Percentiles rank a stretch among this genome's conserved stretches.
These are phyloP conservation scores for Pavo muticus DNA, from an alignment of 2,113 vertebrate genomes.

Conservation along the genomic window DNA sequence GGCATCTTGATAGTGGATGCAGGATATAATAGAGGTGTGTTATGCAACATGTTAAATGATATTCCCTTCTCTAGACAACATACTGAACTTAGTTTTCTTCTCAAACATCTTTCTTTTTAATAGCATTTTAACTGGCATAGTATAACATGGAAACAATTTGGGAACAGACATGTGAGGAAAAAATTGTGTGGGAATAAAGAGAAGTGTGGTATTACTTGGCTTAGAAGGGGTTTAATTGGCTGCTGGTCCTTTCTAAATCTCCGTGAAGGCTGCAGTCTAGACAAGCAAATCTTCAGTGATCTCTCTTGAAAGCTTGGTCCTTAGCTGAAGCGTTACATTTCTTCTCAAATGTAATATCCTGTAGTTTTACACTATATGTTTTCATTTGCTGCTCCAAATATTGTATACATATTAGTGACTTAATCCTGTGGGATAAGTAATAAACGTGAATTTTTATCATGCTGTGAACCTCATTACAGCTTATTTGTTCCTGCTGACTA, in stretches of 20 bases:
- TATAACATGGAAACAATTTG: not conserved
- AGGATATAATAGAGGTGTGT: not conserved
- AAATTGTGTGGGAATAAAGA: not conserved
- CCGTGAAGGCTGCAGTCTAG: constrained; percentile 31
- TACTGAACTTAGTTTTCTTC: not conserved
- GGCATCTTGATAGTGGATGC: not conserved
- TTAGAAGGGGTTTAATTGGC: constrained; percentile 1
- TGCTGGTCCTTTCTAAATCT: constrained; percentile 13
- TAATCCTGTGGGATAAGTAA: constrained; percentile 33
- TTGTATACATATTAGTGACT: not conserved
- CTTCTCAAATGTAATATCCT: not conserved
- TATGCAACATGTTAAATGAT: not conserved
- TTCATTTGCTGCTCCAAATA: constrained; percentile 16
- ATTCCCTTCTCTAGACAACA: not conserved
- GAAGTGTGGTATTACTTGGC: not conserved
- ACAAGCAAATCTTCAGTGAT: constrained; percentile 12
- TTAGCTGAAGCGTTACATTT: not conserved
- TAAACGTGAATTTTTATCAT: constrained; percentile 33
- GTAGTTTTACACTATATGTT: constrained; percentile 2
- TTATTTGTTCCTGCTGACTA: constrained; percentile 32
- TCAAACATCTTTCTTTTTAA: not conserved
- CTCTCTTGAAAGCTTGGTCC: not conserved
- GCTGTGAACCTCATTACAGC: constrained; percentile 33
- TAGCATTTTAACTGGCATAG: not conserved
- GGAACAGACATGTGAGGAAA: not conserved